Conservation (phyloP, 1,140 invertebrate species). For the Saccostrea cuccullata region DNA sequence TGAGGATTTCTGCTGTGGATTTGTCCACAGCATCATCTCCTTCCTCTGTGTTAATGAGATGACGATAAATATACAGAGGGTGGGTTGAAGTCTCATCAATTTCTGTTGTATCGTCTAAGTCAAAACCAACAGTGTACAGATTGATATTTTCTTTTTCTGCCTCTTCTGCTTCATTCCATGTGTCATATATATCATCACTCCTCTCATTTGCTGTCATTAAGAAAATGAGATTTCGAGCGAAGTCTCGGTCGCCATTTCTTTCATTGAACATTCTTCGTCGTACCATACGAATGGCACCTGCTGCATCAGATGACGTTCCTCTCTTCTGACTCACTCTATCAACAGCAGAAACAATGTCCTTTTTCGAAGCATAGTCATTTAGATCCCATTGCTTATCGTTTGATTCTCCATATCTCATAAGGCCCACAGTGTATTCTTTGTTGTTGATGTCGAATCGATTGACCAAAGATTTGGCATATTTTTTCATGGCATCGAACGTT, state of each 20-base stretch:
- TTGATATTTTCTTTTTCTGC: conserved; percentile 61
- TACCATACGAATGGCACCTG: conserved; percentile 66
- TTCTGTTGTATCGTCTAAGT: conserved; percentile 63
- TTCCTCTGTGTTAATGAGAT: neutral
- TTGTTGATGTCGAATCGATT: conserved; percentile 62
- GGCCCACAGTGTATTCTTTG: conserved; percentile 67
- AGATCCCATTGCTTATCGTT: conserved; percentile 69
- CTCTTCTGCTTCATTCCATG: conserved; percentile 58
- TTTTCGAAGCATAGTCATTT: conserved; percentile 61
- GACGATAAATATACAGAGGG: conserved; percentile 48
- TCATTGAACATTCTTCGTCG: conserved; percentile 67
- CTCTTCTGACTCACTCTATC: conserved; percentile 52
- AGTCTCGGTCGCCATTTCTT: conserved; percentile 69
- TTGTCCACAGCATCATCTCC: neutral
- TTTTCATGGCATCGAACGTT: conserved; percentile 68
- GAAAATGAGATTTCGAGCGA: conserved; percentile 70
- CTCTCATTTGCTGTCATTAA: conserved; percentile 69
- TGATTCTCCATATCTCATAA: conserved; percentile 65
- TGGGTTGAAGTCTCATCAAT: conserved; percentile 65
- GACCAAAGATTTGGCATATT: conserved; percentile 61
- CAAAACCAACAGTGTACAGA: conserved; percentile 69
- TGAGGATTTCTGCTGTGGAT: neutral
- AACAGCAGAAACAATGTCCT: conserved; percentile 61
- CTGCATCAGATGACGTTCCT: conserved; percentile 61
- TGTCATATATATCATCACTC: conserved; percentile 56